Evolutionary conservation across 1,140 invertebrate species (phyloP).

Genomic region (Drosophila lini): DNA sequence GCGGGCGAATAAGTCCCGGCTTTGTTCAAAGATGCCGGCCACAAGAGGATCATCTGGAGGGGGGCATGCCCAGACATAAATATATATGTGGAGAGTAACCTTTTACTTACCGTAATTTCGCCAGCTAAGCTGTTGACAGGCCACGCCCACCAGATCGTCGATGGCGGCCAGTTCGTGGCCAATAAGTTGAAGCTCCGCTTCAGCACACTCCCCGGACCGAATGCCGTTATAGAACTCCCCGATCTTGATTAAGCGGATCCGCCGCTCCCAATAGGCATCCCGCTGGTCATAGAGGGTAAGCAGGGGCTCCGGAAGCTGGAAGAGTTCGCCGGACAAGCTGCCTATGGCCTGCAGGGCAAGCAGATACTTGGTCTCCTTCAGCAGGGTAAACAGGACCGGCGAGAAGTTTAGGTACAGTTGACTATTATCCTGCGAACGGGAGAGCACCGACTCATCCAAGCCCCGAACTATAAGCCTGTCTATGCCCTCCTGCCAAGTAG

Average conservation of each 20-base stretch:
- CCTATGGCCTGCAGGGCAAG: constrained; percentile 59
- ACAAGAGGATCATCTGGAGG: constrained; percentile 61
- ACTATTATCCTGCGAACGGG: constrained; percentile 20
- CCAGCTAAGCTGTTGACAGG: constrained; percentile 67
- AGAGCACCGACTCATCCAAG: constrained; percentile 56
- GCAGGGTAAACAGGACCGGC: constrained; percentile 63
- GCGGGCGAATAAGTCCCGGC: constrained; percentile 85
- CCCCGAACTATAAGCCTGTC: constrained; percentile 64
- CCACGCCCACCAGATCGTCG: constrained; percentile 56
- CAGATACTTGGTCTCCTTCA: constrained; percentile 77
- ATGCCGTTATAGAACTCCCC: constrained; percentile 88
- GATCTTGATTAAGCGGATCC: constrained; percentile 84
- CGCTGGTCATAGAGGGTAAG: constrained; percentile 84
- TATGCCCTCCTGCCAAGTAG: constrained; percentile 68
- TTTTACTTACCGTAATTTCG: constrained; percentile 58
- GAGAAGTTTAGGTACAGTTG: constrained; percentile 68
- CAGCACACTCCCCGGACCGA: constrained; percentile 65
- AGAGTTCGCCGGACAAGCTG: constrained; percentile 52
- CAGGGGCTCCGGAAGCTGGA: constrained; percentile 85
- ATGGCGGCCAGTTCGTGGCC: constrained; percentile 58
- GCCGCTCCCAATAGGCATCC: constrained; percentile 84
- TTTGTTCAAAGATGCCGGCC: constrained; percentile 63
- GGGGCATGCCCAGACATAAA: neutral
- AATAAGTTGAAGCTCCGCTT: constrained; percentile 71
- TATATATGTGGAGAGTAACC: neutral